These are phyloP conservation scores for Lucifuga dentata DNA, from an alignment of 2,113 vertebrate genomes.

Conservation along the genomic window DNA sequence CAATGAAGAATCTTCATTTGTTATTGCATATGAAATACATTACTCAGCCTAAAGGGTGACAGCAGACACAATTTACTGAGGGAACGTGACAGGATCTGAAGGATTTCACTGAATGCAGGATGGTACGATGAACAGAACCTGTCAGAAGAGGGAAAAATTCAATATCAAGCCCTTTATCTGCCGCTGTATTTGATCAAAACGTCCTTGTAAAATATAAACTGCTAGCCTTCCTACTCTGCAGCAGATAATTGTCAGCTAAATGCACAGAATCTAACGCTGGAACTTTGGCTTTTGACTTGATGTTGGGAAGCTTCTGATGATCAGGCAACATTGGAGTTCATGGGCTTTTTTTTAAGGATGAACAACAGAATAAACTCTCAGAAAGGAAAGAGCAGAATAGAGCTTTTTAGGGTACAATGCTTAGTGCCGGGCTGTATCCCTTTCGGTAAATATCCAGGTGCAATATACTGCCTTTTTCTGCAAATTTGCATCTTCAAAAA, in stretches of 20 bases:
- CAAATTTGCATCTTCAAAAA: too few species aligned
- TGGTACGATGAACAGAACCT: too few species aligned
- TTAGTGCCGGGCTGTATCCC: too few species aligned
- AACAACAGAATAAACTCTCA: not conserved
- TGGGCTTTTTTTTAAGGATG: not conserved
- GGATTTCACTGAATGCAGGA: not conserved
- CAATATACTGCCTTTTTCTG: too few species aligned
- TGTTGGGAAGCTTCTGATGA: too few species aligned
- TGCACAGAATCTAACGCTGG: not conserved
- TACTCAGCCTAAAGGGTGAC: not conserved
- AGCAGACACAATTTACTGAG: not conserved
- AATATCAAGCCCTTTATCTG: too few species aligned
- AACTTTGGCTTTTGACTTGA: too few species aligned
- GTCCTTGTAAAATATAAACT: not conserved
- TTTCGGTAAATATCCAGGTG: too few species aligned
- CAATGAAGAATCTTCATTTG: not conserved
- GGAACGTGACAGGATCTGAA: not conserved
- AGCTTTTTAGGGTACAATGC: too few species aligned
- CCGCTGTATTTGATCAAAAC: slow-evolving; percentile 4
- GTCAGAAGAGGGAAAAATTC: too few species aligned
- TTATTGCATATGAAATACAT: not conserved
- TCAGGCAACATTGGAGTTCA: not conserved
- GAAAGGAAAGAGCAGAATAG: too few species aligned
- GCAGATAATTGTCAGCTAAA: not conserved
- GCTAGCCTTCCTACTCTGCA: not conserved